Base-by-base conservation (phyloP, 1,140 invertebrate genomes). In the Propsilocerus akamusi region DNA sequence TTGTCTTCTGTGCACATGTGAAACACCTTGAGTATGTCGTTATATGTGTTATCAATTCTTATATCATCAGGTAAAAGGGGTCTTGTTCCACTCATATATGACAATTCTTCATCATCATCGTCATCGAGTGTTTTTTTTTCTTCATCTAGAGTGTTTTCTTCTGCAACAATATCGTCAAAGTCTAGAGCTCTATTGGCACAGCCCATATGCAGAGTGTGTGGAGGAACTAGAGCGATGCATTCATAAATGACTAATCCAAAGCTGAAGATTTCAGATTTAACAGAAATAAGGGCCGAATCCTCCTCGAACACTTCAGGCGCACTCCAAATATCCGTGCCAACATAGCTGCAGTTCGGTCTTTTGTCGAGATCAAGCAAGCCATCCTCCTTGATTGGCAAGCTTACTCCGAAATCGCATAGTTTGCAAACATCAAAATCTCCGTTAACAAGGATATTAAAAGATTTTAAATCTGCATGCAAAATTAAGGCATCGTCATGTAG, bases 381-480 rank as follows among this genome's bases (percentile, higher is more conserved):
- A 57, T 79, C 68, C 51, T 78, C 64, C 46, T 78, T 77, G 3
- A 90, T 56, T 4, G 77, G 78, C 49, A 88, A 53, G 25, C 79
- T 77, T 11, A 86, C 83, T 17, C 86, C 86, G 72, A 90, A 91
- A 62, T 91, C 86, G 64, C 86, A 89, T 3, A 90, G 63, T 62
- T 91, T 90, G 46, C 82, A 80, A 0, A 69, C 71, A 37, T 74
- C 71, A 61, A 85, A 86, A 59, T 86, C 73, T 22, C 75, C 77
- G 58, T 82, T 78, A 8, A 84, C 64, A 7, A 92, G 69, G 26
- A 91, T 68, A 64, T 92, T 92, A 53, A 75, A 80, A 51, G 85
- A 88, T 66, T 91, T 92, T 12, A 91, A 67, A 62, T 92, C 87
- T 28, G 85, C 83, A 56, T 92, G 87, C 10, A 92, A 62, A 47